Base-by-base conservation (phyloP, 2,888 invertebrate genomes). In the Lasioglossum leucozonium region DNA sequence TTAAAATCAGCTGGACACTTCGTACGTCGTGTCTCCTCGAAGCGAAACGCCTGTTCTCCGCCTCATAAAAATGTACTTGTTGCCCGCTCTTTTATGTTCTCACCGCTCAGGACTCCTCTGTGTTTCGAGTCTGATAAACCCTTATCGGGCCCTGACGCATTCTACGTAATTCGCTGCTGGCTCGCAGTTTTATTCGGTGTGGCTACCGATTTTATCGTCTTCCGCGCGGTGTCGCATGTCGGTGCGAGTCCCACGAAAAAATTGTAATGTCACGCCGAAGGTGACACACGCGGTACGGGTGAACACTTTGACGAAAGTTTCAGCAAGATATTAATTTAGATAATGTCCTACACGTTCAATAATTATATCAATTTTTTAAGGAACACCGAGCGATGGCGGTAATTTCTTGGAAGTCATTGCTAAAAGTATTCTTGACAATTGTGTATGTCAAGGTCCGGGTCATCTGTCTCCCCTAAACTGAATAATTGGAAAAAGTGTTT, bases 1-100 rank as follows among this genome's bases (percentile, higher is more conserved):
- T 69, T 73, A 44, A 47, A 51, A 34, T 76, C 51, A 42, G 22
- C n/a, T 30, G 26, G 42, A 55, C 16, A 37, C 76, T 62, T 40
- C 16, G 69, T 40, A 4, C 34, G 1, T 37, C 40, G 55, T 22
- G 13, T 6, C 55, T 10, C 6, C 10, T 16, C 51, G 22, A 8
- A 18, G 47, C 22, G 18, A 22, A 18, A 16, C 16, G 16, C 13
- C 44, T 55, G 11, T 55, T n/a, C n/a, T n/a, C 11, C n/a, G n/a
- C n/a, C 55, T n/a, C 5, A 37, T 69, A 34, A 10, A 69, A 69
- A 55, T n/a, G 11, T 69, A 69, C 69, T 69, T 69, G 40, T 37
- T 40, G 69, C 69, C 65, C 4, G 26, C 16, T 22, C 16, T 26
- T 30, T 62, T 16, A 30, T 18, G 2, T 22, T 16, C n/a, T 10